Evolutionary conservation across 2,113 vertebrate genomes (phyloP).

Genomic region (Ardeotis arabs): DNA sequence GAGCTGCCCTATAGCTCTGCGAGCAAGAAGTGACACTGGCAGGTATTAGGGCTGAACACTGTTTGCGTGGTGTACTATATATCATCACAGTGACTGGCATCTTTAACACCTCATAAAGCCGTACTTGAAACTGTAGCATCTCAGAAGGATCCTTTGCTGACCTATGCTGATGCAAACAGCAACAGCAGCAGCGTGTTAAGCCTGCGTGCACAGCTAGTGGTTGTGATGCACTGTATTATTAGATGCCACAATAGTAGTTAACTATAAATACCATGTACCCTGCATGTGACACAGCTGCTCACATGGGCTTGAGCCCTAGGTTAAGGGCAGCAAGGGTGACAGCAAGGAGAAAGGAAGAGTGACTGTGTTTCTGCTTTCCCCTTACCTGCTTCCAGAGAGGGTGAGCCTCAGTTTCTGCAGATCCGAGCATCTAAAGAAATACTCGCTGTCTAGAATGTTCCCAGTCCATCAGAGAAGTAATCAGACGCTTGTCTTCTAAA

Average conservation of each 20-base stretch:
- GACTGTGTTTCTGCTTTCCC: not conserved
- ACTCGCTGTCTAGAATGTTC: not conserved
- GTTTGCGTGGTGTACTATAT: not conserved
- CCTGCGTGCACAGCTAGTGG: not conserved
- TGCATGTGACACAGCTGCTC: not conserved
- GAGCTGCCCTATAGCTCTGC: not conserved
- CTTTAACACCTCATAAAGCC: not conserved
- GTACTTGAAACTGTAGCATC: not conserved
- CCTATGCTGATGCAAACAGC: not conserved
- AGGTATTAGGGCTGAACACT: not conserved
- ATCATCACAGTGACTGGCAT: not conserved
- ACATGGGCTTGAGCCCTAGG: not conserved
- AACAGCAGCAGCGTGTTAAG: not conserved
- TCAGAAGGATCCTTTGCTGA: not conserved
- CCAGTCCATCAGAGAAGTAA: not conserved
- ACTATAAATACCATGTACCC: not conserved
- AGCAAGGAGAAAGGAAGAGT: not conserved
- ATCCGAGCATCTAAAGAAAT: not conserved
- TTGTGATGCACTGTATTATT: not conserved
- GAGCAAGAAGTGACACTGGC: not conserved
- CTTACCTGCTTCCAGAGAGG: not conserved
- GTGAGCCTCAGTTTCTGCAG: not conserved
- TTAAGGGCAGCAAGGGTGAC: not conserved
- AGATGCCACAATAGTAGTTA: not conserved
- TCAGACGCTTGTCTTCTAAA: not conserved